These are phyloP conservation scores for Discoglossus pictus DNA, from an alignment of 2,797 vertebrate species.

Conservation along the genomic window DNA sequence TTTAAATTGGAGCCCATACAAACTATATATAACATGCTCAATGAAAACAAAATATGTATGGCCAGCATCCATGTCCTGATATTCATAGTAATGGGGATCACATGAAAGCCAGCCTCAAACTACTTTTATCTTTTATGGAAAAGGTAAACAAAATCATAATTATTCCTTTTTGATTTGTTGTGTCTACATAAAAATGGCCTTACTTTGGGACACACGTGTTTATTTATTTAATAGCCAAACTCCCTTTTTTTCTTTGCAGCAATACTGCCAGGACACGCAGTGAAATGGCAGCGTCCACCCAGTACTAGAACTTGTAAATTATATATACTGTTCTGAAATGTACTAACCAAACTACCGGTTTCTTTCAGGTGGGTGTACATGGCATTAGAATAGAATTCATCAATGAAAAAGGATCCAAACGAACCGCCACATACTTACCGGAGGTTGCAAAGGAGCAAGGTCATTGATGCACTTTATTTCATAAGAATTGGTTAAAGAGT, in stretches of 20 bases:
- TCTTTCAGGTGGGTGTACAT: slow-evolving; percentile 97
- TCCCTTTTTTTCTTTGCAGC: slow-evolving; percentile 36
- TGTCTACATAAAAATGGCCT: too few species aligned
- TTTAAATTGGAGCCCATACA: too few species aligned
- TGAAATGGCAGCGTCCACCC: slow-evolving; percentile 6
- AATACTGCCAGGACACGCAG: slow-evolving; percentile 18
- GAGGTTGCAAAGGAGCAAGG: slow-evolving; percentile 99
- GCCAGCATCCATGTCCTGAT: too few species aligned
- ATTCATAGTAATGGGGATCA: too few species aligned
- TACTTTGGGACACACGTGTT: neutral
- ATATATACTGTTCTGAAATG: slow-evolving; percentile 39
- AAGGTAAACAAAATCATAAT: too few species aligned
- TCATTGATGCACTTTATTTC: slow-evolving; percentile 80
- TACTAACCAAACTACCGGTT: slow-evolving; percentile 69
- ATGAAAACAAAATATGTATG: too few species aligned
- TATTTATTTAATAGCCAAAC: neutral
- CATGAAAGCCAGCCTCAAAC: too few species aligned
- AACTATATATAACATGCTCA: too few species aligned
- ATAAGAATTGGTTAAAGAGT: slow-evolving; percentile 69
- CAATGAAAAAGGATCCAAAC: slow-evolving; percentile 99
- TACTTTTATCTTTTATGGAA: too few species aligned
- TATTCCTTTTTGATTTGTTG: too few species aligned
- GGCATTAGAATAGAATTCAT: slow-evolving; percentile 99
- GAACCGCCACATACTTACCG: slow-evolving; percentile 99
- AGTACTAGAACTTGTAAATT: slow-evolving; percentile 17